Base-by-base conservation (phyloP, 2,797 vertebrate genomes). In the Masticophis lateralis region DNA sequence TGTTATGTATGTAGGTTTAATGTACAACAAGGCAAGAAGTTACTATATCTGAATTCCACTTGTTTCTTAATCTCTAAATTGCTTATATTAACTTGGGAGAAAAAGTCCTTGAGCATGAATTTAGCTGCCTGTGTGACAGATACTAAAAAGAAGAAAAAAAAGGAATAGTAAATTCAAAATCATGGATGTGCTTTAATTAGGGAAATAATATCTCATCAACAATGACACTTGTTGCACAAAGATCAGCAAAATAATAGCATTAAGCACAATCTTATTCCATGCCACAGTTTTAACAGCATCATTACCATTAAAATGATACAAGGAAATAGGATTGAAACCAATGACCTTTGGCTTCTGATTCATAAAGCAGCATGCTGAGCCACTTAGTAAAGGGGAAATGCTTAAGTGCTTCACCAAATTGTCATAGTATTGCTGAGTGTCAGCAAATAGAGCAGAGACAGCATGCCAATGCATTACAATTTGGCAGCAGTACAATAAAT, bases 181-280 rank as follows among this genome's bases (percentile, higher is more conserved):
- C 92, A 88, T 91, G 89, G 10, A 57, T 88, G 63, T 94, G 92
- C 91, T 94, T 13, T 51, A 94, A 79, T 90, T 56, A 47, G 93
- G 55, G 11, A 83, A 83, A 87, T 27, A 87, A 92, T 87, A 9
- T 86, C 28, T 87, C 43, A 27, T 88, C 94, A n/a, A 51, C 53
- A 13, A 5, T 53, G 14, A 87, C 91, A 93, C 20, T 89, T 92
- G 4, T 47, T 94, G 25, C 88, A n/a, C 1, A 47, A 93, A 57
- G 60, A 20, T 47, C 88, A 94, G 18, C 87, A 69, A 20, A 28
- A 90, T 92, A 79, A 88, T 5, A 91, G 90, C 86, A 51, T 25
- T 94, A 93, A 94, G 90, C 92, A 91, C 74, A 94, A 94, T 92
- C 90, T 95, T 90, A 60, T 18, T 94, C 79, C 63, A 60, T 55